Conservation (phyloP, 2,888 invertebrate genomes). For the Cheilosia scutellata region DNA sequence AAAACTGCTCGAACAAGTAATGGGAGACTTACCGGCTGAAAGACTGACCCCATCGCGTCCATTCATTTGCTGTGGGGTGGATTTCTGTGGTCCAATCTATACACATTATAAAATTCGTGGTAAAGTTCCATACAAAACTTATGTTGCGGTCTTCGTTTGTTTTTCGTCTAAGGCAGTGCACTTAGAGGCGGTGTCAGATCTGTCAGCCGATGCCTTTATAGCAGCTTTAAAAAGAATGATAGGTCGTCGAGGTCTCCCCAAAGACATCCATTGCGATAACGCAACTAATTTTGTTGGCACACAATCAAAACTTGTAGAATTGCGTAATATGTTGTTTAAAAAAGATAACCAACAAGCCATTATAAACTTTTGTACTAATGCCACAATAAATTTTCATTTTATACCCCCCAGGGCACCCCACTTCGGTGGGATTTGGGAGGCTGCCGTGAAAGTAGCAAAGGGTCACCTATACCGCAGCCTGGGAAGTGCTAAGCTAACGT, state of each 20-base stretch:
- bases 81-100: neutral
- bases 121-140: conserved; percentile 55
- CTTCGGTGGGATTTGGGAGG: no score
- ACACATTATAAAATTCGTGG: conserved; percentile 18
- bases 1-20: neutral
- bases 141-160: conserved; percentile 51
- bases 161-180: conserved; percentile 52
- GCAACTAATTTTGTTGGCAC: conserved; percentile 16
- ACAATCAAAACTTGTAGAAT: neutral
- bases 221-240: neutral
- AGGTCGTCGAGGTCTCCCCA: neutral
- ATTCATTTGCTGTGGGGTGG: neutral
- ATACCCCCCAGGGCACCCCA: neutral
- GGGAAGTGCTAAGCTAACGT: no score
- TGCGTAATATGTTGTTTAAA: conserved; percentile 1
- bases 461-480: no score
- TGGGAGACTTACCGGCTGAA: neutral
- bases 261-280: neutral
- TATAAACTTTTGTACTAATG: neutral
- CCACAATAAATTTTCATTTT: conserved; percentile 4
- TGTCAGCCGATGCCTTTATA: neutral
- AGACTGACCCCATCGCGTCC: no score
- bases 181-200: neutral
- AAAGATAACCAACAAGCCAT: neutral
- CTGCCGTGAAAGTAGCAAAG: no score